Evolutionary conservation across 1,140 invertebrate genomes (phyloP), one percentile per base, ranked within the genome.

Genomic region (Dendroctonus valens): DNA sequence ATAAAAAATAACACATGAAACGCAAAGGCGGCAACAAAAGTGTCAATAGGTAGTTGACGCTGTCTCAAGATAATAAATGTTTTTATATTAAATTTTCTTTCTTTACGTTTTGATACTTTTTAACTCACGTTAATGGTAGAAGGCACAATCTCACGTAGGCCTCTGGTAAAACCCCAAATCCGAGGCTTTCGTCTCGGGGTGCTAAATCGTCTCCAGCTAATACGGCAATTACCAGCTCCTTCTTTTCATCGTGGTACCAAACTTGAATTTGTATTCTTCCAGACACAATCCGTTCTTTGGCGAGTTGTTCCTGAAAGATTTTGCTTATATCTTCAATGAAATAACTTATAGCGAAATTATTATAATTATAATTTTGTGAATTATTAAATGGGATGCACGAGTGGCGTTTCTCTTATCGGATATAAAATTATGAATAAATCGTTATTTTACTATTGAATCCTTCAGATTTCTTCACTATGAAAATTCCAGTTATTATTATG

Each of bases 261-360:
- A 94, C 87, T 79, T 93, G 91, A 66, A 94, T 85, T 79, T 93
- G 91, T 15, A 93, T 85, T 14, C 91, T 83, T 14, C 89, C 89
- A 39, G 84, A 87, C 61, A 92, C 87, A 71, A 86, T 85, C 63
- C 87, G 84, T 76, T 91, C 89, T 41, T 88, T 85, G 5, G 86
- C 86, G 54, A 89, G 80, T 84, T 91, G 87, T 76, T 91, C 90
- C 83, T 89, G 78, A 70, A 83, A 74, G 39, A 44, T 39, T 42
- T 26, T 12, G 4, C 42, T 46, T 46, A 46, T 46, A 2, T 46
- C 26, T 26, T 26, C 26, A 26, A 26, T 26, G 26, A 26, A 26
- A 26, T 26, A 26, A 26, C 26, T 26, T 2, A 26, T 26, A 26
- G 26, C 26, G 3, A 1, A 26, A 26, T 26, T 26, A 26, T 26